Base-by-base conservation (phyloP, 2,888 invertebrate genomes). In the Pachycephus smyrnensis region DNA sequence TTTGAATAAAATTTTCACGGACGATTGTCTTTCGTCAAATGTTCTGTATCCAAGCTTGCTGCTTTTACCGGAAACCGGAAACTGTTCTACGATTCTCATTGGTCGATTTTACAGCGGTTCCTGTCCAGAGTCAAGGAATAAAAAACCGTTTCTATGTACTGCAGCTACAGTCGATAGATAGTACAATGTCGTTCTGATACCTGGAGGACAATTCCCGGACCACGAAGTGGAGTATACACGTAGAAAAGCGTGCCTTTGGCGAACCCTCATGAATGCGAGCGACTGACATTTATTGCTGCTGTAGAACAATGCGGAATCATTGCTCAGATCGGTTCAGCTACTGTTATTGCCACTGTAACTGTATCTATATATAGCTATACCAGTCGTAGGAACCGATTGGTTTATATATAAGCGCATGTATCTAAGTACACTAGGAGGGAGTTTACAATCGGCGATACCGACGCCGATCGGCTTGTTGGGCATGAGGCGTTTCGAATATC, bases 221-320 rank as follows among this genome's bases (percentile, higher is more conserved):
- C 35, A 35, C 35, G 6, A 35, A 35, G 35, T 35, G 35, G 35
- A 35, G 35, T 9, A 3, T 35, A 35, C 1, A 35, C 35, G 6
- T 35, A 9, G 9, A 4, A 35, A 40, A 55, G 55, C 55, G 55
- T 55, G 55, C 55, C 55, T 55, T 23, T 55, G 55, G 55, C 55
- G 55, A 55, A 55, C 9, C 55, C 55, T 9, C 55, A 55, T 55
- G 55, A 55, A 55, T 9, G 83, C 83, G 78, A 80, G 76, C 77
- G 79, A 77, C 80, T 84, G 86, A 85, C 86, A 83, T 86, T 88
- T 86, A 88, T 82, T 83, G 80, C 80, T 79, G 78, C 74, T 83
- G 85, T 84, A 84, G 85, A 88, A 86, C 86, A 86, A 86, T 87
- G 84, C 78, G 82, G 81, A 87, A 83, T 86, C 82, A 85, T 84